Conservation (phyloP, 1,140 invertebrate species). For the Acromyrmex heyeri region DNA sequence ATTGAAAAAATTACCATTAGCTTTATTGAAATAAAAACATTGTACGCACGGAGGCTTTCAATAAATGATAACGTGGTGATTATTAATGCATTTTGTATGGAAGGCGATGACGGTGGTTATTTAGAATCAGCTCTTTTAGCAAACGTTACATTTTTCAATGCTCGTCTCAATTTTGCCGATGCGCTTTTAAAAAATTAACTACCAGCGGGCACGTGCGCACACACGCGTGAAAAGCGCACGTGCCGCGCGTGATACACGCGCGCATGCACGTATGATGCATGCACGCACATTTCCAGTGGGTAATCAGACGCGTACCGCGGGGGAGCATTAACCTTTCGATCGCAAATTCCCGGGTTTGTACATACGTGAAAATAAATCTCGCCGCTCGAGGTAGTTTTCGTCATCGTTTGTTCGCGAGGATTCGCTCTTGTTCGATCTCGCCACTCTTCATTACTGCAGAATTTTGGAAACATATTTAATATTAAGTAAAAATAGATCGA, state of each 20-base stretch:
- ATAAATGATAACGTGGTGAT: not conserved
- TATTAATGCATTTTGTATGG: constrained; percentile 3
- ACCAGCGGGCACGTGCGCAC: constrained; percentile 60
- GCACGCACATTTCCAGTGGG: constrained; percentile 71
- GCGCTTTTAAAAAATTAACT: constrained; percentile 71
- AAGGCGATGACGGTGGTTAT: constrained; percentile 12
- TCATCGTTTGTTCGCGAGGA: constrained; percentile 17
- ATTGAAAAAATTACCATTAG: not conserved
- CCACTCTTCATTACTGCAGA: not conserved
- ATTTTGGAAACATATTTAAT: not conserved
- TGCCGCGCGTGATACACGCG: constrained; percentile 64
- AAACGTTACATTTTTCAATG: constrained; percentile 42
- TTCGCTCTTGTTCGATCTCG: not conserved
- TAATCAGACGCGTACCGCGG: constrained; percentile 69
- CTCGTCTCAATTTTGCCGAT: constrained; percentile 44
- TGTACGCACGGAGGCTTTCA: not conserved
- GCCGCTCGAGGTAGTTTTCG: constrained; percentile 18
- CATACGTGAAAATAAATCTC: constrained; percentile 69
- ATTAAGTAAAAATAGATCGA: too few species aligned
- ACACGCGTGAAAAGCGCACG: constrained; percentile 72
- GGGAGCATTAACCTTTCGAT: constrained; percentile 75
- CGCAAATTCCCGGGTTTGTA: constrained; percentile 65
- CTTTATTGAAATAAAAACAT: constrained; percentile 5
- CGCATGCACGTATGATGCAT: constrained; percentile 62
- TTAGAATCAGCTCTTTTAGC: constrained; percentile 16